A percentile compares a stretch with the other conserved stretches of the same genome.
These are phyloP conservation scores for Neomonachus schauinslandi DNA, from an alignment of 2,113 vertebrate genomes.

Conservation along the genomic window DNA sequence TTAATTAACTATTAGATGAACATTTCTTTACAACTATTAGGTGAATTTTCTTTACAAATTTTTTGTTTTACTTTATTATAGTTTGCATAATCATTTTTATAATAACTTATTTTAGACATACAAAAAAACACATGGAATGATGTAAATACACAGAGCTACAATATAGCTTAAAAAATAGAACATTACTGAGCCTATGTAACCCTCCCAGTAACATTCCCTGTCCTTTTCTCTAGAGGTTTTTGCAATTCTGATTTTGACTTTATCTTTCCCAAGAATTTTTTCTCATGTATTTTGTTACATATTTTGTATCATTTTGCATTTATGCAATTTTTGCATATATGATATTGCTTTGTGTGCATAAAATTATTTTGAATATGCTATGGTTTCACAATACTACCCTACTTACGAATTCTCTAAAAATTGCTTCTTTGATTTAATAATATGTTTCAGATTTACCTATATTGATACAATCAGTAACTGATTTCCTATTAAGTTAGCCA, in stretches of 20 bases:
- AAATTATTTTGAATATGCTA: background rate
- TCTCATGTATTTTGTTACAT: background rate
- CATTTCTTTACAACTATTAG: background rate
- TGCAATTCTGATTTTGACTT: background rate
- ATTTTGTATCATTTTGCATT: background rate
- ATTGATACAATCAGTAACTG: background rate
- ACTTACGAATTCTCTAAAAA: background rate
- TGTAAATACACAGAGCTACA: background rate
- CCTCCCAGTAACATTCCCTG: background rate
- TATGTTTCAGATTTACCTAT: background rate
- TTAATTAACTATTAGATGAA: background rate
- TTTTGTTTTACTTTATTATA: background rate
- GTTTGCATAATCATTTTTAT: background rate
- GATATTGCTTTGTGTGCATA: background rate
- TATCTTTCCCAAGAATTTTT: background rate
- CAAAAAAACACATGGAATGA: background rate
- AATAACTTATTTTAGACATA: background rate
- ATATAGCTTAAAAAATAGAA: background rate
- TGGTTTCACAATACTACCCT: background rate
- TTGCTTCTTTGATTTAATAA: background rate
- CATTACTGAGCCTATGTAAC: background rate
- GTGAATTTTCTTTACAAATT: background rate
- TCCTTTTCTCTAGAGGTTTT: background rate
- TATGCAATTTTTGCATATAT: background rate
- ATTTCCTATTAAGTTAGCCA: background rate